Base-by-base conservation (phyloP, 2,888 invertebrate species). In the Hyalella azteca region DNA sequence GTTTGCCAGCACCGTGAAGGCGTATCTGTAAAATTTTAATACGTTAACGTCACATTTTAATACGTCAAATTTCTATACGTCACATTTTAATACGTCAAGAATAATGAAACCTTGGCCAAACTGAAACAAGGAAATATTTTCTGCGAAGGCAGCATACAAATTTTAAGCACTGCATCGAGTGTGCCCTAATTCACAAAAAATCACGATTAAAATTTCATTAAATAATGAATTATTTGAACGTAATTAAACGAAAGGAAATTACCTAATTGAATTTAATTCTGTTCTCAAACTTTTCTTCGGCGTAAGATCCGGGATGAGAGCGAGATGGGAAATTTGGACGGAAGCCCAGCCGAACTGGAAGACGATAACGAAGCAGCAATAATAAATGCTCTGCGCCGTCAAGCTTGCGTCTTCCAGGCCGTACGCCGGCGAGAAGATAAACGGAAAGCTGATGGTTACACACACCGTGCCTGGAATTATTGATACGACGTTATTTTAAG, bases 301-400 rank as follows among this genome's bases (percentile, higher is more conserved):
- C 1, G 94, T 92, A 60, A 95, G 88, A 87, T 94, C 94, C 0
- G 96, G 95, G 86, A 96, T 95, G 73, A 96, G 90, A n/a, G 96
- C 93, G 82, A 97, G 90, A 88, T 97, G 96, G 26, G 95, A 95
- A 86, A 97, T 95, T 89, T 96, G 96, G 0, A 94, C 93, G 0
- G 94, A 89, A 7, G 96, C 96, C 96, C 96, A 96, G 29, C 96
- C 96, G 88, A 96, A 94, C 90, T 96, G 96, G 87, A 95, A 95
- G 87, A 96, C 92, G 76, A 92, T 88, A 78, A 94, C 93, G 87
- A 94, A 94, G 79, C 92, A 90, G 45, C 91, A 90, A 88, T 92
- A 94, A 87, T 94, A 94, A 85, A 92, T 89, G 87, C 94, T 89
- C 88, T 93, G 91, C 29, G 93, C 92, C 91, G 91, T 91, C 7